Evolutionary conservation across 2,888 invertebrate species (phyloP), one percentile per base, ranked within the genome.

Genomic region (Trilocha varians): DNA sequence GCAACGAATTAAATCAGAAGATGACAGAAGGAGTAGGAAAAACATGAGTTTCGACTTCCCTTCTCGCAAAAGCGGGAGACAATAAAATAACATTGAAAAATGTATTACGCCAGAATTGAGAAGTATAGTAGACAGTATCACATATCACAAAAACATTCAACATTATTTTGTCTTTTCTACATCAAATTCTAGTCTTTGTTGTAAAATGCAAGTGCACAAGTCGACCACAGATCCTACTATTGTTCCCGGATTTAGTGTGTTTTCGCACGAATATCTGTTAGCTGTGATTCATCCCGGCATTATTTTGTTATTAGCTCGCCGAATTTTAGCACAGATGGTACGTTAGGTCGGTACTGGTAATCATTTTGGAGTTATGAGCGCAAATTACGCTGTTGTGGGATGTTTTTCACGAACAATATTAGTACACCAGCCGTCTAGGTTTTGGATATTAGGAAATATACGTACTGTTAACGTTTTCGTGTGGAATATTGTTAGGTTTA

Each of bases 351-450:
- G 17, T 16, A 38, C 11, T 42, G 42, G 44, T 50, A 57, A 44
- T 43, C 45, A 47, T 50, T 38, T 40, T 41, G 47, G 39, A 38
- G 16, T 36, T 34, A 39, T 36, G 32, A 44, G 42, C 36, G 32
- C 11, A 25, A 25, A 25, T 25, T 25, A 25, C 25, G 25, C 11
- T 25, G 25, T 25, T 25, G 25, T 4, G 25, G 25, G 8, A 25
- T 25, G 25, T 25, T 25, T 25, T 25, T 25, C 25, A 25, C 11
- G 25, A 25, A 4, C 25, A 25, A 25, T 25, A 25, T 25, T 25
- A 25, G 25, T 6, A 25, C 25, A 11, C 11, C 11, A 25, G 25
- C 25, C 25, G 25, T 25, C 25, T 25, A 25, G 25, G 25, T 25
- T 25, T 4, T 11, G 3, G 11, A 25, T 9, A 25, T 25, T 25